These are phyloP conservation scores for Brachymystax lenok DNA, from an alignment of 2,797 vertebrate species.

Conservation along the genomic window DNA sequence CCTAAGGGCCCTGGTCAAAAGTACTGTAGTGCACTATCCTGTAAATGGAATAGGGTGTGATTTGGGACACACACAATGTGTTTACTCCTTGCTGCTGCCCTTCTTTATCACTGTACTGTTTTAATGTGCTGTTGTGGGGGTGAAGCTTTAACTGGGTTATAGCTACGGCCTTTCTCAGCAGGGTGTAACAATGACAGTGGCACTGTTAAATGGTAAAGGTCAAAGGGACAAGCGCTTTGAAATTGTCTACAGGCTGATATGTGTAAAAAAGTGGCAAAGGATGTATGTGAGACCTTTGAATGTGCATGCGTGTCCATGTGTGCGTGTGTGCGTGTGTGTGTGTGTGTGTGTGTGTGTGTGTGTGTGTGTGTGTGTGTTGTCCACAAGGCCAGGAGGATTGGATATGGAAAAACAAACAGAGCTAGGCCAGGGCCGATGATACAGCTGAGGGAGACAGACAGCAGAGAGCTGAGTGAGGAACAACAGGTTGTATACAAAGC, in stretches of 20 bases:
- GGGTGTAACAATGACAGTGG: constrained; percentile 32
- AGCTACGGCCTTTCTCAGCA: constrained; percentile 29
- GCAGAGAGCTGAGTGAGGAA: not conserved
- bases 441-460: constrained; percentile 13
- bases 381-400: too few species aligned
- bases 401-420: constrained; percentile 16
- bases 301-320: not conserved
- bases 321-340: too few species aligned
- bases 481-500: constrained; percentile 8
- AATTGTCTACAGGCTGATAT: constrained; percentile 18
- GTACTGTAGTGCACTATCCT: not conserved
- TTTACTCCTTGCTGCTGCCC: not conserved
- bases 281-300: constrained; percentile 6
- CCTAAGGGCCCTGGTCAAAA: not conserved
- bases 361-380: too few species aligned
- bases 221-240: constrained; percentile 33
- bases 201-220: not conserved
- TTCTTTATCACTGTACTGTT: not conserved
- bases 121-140: not conserved
- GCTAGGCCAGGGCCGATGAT: not conserved
- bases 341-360: too few species aligned
- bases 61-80: not conserved
- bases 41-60: not conserved
- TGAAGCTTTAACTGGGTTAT: constrained; percentile 4
- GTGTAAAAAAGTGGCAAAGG: constrained; percentile 6